Conservation (phyloP, 2,797 vertebrate species). For the Vireo griseus region DNA sequence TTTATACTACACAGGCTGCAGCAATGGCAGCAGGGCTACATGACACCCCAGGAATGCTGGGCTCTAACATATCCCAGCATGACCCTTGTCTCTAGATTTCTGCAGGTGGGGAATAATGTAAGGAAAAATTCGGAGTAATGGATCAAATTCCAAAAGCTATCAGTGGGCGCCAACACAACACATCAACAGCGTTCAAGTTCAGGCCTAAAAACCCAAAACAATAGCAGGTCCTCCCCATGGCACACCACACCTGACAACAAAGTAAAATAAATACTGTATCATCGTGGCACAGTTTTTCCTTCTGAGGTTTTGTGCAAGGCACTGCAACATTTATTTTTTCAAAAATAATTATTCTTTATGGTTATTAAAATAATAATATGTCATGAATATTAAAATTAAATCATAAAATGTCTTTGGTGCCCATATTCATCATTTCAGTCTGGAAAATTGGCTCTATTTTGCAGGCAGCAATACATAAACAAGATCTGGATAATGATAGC, state of each 20-base stretch:
- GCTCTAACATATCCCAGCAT: accelerated
- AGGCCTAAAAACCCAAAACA: not conserved
- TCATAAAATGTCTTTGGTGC: slow-evolving; percentile 47
- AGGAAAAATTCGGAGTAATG: not conserved
- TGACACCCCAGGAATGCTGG: accelerated
- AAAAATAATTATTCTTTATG: not conserved
- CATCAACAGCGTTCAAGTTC: not conserved
- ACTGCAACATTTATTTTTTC: not conserved
- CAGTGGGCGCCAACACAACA: not conserved
- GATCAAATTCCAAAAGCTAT: not conserved
- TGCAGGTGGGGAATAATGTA: accelerated
- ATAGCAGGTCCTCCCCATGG: not conserved
- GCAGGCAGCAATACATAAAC: slow-evolving; percentile 62
- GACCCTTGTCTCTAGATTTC: not conserved
- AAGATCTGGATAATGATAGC: slow-evolving; percentile 53
- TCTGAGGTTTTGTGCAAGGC: not conserved
- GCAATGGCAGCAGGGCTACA: not conserved
- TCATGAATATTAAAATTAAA: slow-evolving; percentile 65
- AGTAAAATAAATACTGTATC: not conserved
- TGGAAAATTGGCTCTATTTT: slow-evolving; percentile 54
- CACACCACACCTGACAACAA: not conserved
- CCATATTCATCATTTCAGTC: slow-evolving; percentile 45
- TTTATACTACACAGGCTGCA: accelerated
- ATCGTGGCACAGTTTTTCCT: not conserved
- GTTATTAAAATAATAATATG: slow-evolving; percentile 20